phyloP scores from a whole-genome alignment of 2,113 vertebrate genomes.

The Tamias sibiricus region DNA sequence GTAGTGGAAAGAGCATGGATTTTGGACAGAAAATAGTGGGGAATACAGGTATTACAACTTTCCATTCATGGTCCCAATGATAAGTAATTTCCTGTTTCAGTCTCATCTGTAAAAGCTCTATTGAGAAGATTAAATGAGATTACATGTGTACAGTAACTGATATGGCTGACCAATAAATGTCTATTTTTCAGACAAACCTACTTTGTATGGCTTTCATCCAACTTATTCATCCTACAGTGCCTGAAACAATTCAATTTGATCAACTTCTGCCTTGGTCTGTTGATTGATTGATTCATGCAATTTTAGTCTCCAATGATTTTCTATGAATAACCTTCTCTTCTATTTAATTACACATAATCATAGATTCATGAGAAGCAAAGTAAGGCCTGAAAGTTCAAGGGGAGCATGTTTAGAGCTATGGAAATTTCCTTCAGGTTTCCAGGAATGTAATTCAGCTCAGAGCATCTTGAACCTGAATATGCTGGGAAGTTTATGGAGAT shows the following conservation, averaged over 20 bases:
- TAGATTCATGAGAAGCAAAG: neutral
- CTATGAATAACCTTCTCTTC: neutral
- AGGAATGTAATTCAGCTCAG: neutral
- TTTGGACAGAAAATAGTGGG: neutral
- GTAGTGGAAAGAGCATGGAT: neutral
- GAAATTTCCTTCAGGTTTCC: neutral
- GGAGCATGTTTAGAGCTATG: neutral
- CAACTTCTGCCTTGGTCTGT: neutral
- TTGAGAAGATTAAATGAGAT: constrained; percentile 35
- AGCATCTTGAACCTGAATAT: neutral
- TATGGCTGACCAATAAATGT: neutral
- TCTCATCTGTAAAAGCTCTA: neutral
- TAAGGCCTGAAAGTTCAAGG: neutral
- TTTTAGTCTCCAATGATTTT: neutral
- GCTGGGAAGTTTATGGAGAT: neutral
- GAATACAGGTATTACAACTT: neutral
- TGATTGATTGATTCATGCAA: neutral
- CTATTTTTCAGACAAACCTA: neutral
- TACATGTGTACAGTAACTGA: neutral
- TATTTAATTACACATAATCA: neutral
- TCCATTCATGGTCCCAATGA: neutral
- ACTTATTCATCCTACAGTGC: neutral
- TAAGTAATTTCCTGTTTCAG: neutral
- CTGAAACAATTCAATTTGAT: neutral
- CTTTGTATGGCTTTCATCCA: neutral